Percentiles rank a stretch among this genome's conserved stretches.
These are phyloP conservation scores for Phataginus tricuspis DNA, from an alignment of 2,797 vertebrate species.

Conservation along the genomic window DNA sequence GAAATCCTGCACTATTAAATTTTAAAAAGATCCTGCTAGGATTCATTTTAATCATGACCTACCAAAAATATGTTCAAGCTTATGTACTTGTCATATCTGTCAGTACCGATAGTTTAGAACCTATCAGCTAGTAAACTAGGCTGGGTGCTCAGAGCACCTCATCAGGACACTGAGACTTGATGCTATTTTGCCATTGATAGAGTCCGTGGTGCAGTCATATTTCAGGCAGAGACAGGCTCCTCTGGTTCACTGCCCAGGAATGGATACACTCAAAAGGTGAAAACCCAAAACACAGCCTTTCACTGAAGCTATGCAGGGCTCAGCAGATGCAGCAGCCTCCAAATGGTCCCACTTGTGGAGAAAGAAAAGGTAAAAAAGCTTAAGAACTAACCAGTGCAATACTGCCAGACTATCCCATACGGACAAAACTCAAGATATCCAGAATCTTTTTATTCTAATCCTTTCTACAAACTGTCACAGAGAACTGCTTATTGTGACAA, in stretches of 20 bases:
- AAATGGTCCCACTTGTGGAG: not conserved
- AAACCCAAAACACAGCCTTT: slow-evolving; percentile 13
- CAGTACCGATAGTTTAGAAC: slow-evolving; percentile 49
- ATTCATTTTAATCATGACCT: slow-evolving; percentile 60
- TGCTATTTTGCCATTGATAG: not conserved
- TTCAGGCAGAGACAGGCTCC: not conserved
- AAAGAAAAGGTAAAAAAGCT: not conserved
- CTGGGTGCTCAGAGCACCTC: slow-evolving; percentile 3
- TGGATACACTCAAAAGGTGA: not conserved
- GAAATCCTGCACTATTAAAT: slow-evolving; percentile 59
- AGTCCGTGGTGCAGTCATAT: not conserved
- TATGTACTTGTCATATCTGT: slow-evolving; percentile 59
- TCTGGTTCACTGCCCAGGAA: not conserved
- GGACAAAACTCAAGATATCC: not conserved
- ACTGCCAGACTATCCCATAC: not conserved
- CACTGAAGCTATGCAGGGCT: not conserved
- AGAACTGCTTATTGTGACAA: slow-evolving; percentile 47
- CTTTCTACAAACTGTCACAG: not conserved
- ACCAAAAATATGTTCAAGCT: slow-evolving; percentile 27
- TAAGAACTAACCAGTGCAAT: not conserved
- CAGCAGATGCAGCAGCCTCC: not conserved
- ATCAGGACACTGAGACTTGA: not conserved
- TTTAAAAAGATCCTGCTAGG: slow-evolving; percentile 62
- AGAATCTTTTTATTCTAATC: slow-evolving; percentile 26
- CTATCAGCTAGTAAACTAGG: slow-evolving; percentile 38